Evolutionary conservation across 1,140 invertebrate species (phyloP).

Genomic region (Coenobita brevimanus): DNA sequence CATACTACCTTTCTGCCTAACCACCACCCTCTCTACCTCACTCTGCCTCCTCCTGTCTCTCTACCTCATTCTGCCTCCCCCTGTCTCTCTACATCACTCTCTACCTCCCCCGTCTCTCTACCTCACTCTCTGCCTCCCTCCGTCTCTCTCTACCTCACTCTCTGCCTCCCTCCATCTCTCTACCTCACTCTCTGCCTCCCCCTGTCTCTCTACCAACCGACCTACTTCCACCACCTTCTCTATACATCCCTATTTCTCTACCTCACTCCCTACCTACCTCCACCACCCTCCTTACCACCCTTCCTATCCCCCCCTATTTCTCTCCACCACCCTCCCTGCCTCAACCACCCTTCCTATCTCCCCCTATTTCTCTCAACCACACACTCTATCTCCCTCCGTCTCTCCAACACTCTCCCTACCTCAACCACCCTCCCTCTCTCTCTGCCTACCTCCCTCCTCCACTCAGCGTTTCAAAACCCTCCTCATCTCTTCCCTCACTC

Average conservation of each 20-base stretch:
- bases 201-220: background rate
- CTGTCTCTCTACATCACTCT: no score
- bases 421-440: background rate
- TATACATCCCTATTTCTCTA: background rate
- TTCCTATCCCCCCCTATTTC: background rate
- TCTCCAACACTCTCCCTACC: background rate
- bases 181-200: background rate
- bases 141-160: background rate
- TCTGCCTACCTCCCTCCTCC: background rate
- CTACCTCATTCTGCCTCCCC: background rate
- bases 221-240: background rate
- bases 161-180: background rate
- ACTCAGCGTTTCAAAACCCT: background rate
- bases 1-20: conserved; percentile 10
- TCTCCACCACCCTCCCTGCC: background rate
- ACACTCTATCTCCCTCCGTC: background rate
- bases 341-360: background rate
- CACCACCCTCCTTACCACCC: background rate
- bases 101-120: no score
- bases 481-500: background rate
- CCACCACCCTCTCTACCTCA: background rate
- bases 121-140: background rate
- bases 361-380: background rate
- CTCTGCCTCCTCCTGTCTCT: background rate
- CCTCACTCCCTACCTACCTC: background rate